Evolutionary conservation across 2,888 invertebrate genomes (phyloP), one percentile per base, ranked within the genome.

Genomic region (Acanthopleura granulata): DNA sequence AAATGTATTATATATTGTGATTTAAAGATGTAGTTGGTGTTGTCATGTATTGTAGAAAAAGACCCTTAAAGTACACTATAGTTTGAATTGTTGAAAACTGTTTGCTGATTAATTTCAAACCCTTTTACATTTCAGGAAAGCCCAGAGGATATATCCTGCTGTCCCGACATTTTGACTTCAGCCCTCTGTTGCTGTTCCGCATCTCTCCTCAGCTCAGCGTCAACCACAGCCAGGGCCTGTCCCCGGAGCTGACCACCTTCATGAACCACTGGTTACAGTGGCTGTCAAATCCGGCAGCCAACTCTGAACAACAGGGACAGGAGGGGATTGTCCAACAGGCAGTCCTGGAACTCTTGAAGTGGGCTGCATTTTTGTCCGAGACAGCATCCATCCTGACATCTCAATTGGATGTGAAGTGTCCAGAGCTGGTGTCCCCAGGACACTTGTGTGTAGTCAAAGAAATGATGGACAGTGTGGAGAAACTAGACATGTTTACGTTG

Each of bases 171-270:
- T 18, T 16, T 18, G 66, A 66, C 6, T 66, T 22, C 29, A 66
- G 4, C 6, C 66, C 66, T 18, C 29, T 66, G 29, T 25, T 66
- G 22, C 29, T 66, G 66, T 66, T 66, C 29, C 66, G 66, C 6
- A 22, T 66, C 6, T 66, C 66, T 14, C 66, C 66, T 66, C 66
- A 27, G 25, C 66, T 66, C 22, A 27, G 66, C 25, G 66, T 66
- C 4, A 66, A 9, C 6, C 14, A 12, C 6, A 18, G 22, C 6
- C 66, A 66, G 29, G 66, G 66, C 15, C 29, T 66, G 29, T 16
- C 66, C 22, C 6, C 66, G 6, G 66, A 66, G 29, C 22, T 66
- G 66, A 27, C 15, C 3, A 16, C 22, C 25, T 66, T 66, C 25
- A 66, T 66, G 18, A 27, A 66, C 25, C 6, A 6, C 6, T 66